phyloP scores from a whole-genome alignment of 64 coral and sea anemone species.

The Anthopleura sola region DNA sequence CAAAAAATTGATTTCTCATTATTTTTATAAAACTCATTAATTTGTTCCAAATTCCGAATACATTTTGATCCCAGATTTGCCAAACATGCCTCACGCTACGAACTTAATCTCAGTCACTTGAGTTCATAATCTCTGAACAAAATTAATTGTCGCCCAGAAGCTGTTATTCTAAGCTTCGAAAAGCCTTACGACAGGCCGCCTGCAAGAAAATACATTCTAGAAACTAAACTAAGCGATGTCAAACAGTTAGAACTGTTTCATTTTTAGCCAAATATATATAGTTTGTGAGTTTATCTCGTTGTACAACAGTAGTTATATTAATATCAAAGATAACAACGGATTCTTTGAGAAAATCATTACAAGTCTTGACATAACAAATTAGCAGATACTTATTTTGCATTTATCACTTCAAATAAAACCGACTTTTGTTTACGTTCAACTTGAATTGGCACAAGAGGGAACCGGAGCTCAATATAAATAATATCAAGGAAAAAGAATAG shows the following conservation, averaged over 20 bases:
- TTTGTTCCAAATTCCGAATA: not conserved
- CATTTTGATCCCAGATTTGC: not conserved
- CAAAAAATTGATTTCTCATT: not conserved
- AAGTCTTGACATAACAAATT: slow-evolving; percentile 19
- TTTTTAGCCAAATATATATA: not conserved
- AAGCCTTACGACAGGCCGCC: not conserved
- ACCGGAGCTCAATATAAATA: not conserved
- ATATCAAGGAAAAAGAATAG: slow-evolving; percentile 16
- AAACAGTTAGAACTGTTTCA: not conserved
- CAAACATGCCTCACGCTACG: not conserved
- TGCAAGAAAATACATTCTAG: not conserved
- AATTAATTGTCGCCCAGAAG: not conserved
- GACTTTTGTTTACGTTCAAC: slow-evolving; percentile 24
- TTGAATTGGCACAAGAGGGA: not conserved
- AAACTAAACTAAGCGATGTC: not conserved
- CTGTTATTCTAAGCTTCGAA: not conserved
- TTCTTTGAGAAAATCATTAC: not conserved
- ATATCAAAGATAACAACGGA: not conserved
- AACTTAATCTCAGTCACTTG: not conserved
- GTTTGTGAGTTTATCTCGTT: not conserved
- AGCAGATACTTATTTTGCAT: not conserved
- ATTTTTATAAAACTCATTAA: not conserved
- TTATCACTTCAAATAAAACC: slow-evolving; percentile 15
- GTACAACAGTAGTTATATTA: not conserved
- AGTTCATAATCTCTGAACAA: not conserved